phyloP scores from a whole-genome alignment of 2,797 vertebrate genomes.

The Spondyliosoma cantharus region DNA sequence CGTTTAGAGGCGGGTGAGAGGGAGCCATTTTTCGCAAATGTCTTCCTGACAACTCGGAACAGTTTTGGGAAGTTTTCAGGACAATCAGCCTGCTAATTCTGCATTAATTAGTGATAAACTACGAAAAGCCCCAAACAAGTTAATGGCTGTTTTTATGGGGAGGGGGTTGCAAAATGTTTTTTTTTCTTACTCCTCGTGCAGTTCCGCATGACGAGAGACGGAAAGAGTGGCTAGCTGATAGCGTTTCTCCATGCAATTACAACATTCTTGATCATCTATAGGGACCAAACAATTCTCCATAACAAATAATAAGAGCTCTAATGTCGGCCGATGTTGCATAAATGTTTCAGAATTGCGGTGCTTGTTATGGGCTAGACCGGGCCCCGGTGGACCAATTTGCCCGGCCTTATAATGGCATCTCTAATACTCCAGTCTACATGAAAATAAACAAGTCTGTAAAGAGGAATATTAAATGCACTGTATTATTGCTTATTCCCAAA shows the following conservation, averaged over 20 bases:
- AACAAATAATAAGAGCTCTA: slow-evolving; percentile 67
- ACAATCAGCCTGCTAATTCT: slow-evolving; percentile 59
- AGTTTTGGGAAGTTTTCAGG: slow-evolving; percentile 50
- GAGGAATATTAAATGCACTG: slow-evolving; percentile 74
- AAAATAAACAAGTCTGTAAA: slow-evolving; percentile 81
- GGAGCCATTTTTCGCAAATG: slow-evolving; percentile 47
- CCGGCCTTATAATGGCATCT: slow-evolving; percentile 74
- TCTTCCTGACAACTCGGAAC: slow-evolving; percentile 33
- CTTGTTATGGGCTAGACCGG: slow-evolving; percentile 66
- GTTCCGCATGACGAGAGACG: slow-evolving; percentile 16
- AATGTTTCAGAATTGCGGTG: slow-evolving; percentile 72
- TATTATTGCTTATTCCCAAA: slow-evolving; percentile 74
- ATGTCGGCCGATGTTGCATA: slow-evolving; percentile 71
- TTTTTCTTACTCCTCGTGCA: slow-evolving; percentile 20
- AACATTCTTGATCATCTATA: slow-evolving; percentile 57
- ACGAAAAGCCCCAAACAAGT: slow-evolving; percentile 54
- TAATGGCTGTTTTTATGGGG: slow-evolving; percentile 52
- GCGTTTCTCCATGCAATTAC: slow-evolving; percentile 32
- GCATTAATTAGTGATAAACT: slow-evolving; percentile 61
- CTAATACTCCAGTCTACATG: slow-evolving; percentile 75
- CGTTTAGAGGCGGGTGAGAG: slow-evolving; percentile 38
- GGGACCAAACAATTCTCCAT: slow-evolving; percentile 55
- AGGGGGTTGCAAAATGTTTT: slow-evolving; percentile 9
- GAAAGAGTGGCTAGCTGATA: slow-evolving; percentile 43
- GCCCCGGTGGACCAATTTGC: slow-evolving; percentile 73